These are phyloP conservation scores for Prietella phreatophila DNA, from an alignment of 2,113 vertebrate genomes.

Conservation along the genomic window DNA sequence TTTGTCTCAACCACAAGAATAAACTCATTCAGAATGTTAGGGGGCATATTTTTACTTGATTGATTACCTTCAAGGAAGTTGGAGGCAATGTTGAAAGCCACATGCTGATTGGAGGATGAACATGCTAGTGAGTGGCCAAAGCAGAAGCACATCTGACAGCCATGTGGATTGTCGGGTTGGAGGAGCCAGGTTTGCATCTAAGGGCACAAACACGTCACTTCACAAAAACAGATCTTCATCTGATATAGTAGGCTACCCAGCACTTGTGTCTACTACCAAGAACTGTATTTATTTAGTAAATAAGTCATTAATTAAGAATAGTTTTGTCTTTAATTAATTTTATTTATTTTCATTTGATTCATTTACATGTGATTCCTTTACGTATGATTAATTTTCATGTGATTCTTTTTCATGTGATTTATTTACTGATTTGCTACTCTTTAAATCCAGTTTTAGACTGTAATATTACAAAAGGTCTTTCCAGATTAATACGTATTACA, in stretches of 20 bases:
- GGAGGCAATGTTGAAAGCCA: slow-evolving; percentile 68
- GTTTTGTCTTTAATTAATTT: not conserved
- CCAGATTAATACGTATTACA: no score
- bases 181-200: slow-evolving; percentile 87
- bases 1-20: no score
- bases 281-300: not conserved
- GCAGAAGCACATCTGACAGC: slow-evolving; percentile 89
- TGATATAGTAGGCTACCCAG: not conserved
- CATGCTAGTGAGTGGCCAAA: slow-evolving; percentile 86
- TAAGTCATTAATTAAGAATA: not conserved
- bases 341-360: no score
- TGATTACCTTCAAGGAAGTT: slow-evolving; percentile 80
- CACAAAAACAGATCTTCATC: not conserved
- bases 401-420: no score
- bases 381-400: no score
- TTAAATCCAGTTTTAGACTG: no score
- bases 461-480: no score
- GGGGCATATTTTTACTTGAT: not conserved
- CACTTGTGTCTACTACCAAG: not conserved
- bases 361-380: no score
- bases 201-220: slow-evolving; percentile 12
- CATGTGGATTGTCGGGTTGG: slow-evolving; percentile 73
- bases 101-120: slow-evolving; percentile 63
- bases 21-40: no score
- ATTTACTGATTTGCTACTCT: no score